These are phyloP conservation scores for Pogonophryne albipinna DNA, from an alignment of 2,797 vertebrate species.

Conservation along the genomic window DNA sequence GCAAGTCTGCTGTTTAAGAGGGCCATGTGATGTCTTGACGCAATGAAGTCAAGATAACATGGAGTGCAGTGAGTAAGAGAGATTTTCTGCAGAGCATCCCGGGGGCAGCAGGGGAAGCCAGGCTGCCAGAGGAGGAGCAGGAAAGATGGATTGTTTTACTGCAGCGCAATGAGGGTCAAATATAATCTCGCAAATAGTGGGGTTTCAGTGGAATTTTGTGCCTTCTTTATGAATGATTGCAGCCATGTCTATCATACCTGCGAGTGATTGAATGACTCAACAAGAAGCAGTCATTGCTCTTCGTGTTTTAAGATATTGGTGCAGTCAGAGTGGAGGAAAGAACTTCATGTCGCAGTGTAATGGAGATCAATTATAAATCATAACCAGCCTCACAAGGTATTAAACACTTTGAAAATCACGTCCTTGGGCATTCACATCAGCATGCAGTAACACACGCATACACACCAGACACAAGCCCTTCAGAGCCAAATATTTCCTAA, in stretches of 20 bases:
- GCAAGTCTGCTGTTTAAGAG: conserved; percentile 49
- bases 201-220: not conserved
- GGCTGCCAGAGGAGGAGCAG: conserved; percentile 34
- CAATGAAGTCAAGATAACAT: conserved; percentile 41
- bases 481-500: conserved; percentile 66
- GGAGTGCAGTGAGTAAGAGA: conserved; percentile 47
- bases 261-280: conserved; percentile 12
- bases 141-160: conserved; percentile 36
- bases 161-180: conserved; percentile 23
- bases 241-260: not conserved
- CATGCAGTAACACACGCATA: conserved; percentile 27
- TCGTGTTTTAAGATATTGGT: conserved; percentile 8
- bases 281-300: conserved; percentile 5
- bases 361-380: conserved; percentile 50
- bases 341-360: conserved; percentile 30
- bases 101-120: conserved; percentile 47
- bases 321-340: conserved; percentile 26
- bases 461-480: conserved; percentile 62
- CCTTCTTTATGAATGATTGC: conserved; percentile 20
- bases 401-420: conserved; percentile 53
- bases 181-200: not conserved
- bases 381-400: conserved; percentile 48
- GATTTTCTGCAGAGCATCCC: conserved; percentile 58
- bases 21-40: conserved; percentile 59
- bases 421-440: conserved; percentile 38